A percentile compares a stretch with the other conserved stretches of the same genome.
Evolutionary conservation across 2,113 vertebrate species (phyloP).

Genomic region (Trochalopteron elliotii): DNA sequence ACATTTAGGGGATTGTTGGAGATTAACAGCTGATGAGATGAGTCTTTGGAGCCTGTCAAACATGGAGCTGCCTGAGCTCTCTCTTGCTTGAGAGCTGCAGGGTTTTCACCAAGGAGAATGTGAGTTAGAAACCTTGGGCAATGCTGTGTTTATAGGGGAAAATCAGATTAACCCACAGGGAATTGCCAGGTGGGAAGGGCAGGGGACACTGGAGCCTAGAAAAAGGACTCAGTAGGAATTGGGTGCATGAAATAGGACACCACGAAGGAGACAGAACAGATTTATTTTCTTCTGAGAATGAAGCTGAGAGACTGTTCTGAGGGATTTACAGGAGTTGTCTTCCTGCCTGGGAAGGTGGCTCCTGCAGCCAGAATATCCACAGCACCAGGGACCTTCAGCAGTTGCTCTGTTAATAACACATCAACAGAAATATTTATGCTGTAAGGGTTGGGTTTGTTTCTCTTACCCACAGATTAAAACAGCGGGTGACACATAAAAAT

Average conservation of each 20-base stretch:
- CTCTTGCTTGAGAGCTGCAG: not conserved
- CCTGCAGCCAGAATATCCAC: not conserved
- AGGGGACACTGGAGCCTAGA: not conserved
- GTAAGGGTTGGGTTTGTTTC: not conserved
- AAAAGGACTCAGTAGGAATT: not conserved
- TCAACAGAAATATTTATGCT: not conserved
- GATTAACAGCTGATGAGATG: constrained; percentile 61
- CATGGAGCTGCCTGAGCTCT: not conserved
- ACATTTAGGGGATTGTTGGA: constrained; percentile 49
- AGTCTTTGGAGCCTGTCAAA: constrained; percentile 26
- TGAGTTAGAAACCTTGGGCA: not conserved
- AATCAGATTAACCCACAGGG: not conserved
- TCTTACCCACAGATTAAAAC: not conserved
- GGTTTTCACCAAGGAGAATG: not conserved
- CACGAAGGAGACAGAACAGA: not conserved
- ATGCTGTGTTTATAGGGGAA: not conserved
- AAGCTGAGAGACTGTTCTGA: not conserved
- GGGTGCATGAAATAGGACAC: not conserved
- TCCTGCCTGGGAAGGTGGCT: not conserved
- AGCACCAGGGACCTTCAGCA: not conserved
- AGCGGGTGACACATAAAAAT: not conserved
- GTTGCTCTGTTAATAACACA: not conserved
- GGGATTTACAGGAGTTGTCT: not conserved
- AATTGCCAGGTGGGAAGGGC: not conserved
- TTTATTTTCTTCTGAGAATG: not conserved